Percentiles rank a stretch among this genome's conserved stretches.
phyloP scores from a whole-genome alignment of 37 sponge, comb jelly and placozoan species.

The Beroe ovata region DNA sequence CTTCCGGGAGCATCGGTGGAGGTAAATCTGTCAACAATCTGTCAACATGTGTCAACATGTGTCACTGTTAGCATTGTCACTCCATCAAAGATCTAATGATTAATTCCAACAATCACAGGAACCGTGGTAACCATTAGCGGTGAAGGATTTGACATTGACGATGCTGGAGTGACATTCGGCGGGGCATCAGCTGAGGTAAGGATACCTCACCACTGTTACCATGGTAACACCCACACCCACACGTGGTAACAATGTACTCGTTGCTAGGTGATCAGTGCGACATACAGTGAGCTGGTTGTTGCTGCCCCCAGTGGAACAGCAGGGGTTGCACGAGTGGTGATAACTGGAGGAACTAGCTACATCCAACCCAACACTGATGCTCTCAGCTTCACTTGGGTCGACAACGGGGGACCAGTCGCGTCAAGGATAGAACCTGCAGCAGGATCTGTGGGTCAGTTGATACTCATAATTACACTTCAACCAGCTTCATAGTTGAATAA shows the following conservation, averaged over 20 bases:
- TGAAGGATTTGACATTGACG: background rate
- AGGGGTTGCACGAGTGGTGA: background rate
- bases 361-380: background rate
- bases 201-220: too few relatives aligned
- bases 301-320: background rate
- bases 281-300: background rate
- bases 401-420: background rate
- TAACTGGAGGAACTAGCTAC: background rate
- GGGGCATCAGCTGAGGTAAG: background rate
- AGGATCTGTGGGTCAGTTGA: background rate
- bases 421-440: background rate
- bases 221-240: too few relatives aligned
- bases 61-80: too few relatives aligned
- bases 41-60: too few relatives aligned
- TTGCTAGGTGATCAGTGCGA: background rate
- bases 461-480: too few relatives aligned
- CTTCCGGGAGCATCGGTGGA: slow-evolving; percentile 20
- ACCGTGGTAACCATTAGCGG: slow-evolving; percentile 33
- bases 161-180: slow-evolving; percentile 18
- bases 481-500: too few relatives aligned
- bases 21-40: too few relatives aligned
- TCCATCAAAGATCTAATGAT: too few relatives aligned
- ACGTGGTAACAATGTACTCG: too few relatives aligned
- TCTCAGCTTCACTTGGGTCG: background rate
- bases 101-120: too few relatives aligned